Evolutionary conservation across 2,113 vertebrate genomes (phyloP).

Genomic region (Albula goreensis): DNA sequence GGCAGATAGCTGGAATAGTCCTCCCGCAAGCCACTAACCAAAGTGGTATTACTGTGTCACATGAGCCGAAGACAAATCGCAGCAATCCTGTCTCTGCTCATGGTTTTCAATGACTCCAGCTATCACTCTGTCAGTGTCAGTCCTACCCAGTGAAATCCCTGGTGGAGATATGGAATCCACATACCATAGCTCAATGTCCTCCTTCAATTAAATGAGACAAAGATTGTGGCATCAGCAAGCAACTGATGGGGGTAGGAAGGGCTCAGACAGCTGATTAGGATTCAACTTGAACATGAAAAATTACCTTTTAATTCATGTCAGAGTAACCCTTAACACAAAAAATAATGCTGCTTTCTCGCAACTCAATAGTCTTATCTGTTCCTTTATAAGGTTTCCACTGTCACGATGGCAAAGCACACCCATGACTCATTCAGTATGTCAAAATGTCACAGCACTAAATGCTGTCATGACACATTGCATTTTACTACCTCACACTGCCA

Average conservation of each 20-base stretch:
- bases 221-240: neutral
- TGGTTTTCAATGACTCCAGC: neutral
- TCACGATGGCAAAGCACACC: neutral
- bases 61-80: neutral
- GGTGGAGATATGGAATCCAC: neutral
- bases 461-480: neutral
- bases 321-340: neutral
- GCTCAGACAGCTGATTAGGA: neutral
- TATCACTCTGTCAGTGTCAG: too few relatives aligned
- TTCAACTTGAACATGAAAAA: neutral
- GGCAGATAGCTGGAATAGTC: conserved; percentile 26
- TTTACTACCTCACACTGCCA: too few relatives aligned
- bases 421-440: neutral
- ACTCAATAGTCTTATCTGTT: neutral
- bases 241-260: neutral
- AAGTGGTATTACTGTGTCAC: neutral
- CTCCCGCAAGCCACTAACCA: neutral
- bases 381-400: neutral
- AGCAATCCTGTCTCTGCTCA: neutral
- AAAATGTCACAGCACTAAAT: neutral
- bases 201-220: neutral
- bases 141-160: neutral
- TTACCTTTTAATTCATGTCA: neutral
- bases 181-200: neutral
- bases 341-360: neutral